Conservation (phyloP, 1,140 invertebrate genomes). For the Oncopeltus fasciatus region DNA sequence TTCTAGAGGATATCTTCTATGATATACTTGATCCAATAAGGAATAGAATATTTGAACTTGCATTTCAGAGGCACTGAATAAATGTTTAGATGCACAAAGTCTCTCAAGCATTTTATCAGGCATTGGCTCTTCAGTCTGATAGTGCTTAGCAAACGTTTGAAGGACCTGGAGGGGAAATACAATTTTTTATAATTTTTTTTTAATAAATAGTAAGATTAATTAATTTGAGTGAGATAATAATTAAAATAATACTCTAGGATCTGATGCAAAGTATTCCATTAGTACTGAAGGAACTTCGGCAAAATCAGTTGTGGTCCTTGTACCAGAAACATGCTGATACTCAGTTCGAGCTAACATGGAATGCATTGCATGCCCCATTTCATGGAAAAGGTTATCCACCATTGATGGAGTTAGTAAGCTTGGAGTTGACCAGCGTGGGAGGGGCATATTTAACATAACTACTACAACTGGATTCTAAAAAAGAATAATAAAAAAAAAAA, state of each 20-base stretch:
- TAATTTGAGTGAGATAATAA: background rate
- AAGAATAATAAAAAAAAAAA: background rate
- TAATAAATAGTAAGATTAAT: no score
- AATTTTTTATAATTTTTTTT: no score
- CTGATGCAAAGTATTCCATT: conserved; percentile 94
- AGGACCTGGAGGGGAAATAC: conserved; percentile 44
- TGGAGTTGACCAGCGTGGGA: conserved; percentile 56
- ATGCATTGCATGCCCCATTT: conserved; percentile 98
- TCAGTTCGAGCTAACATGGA: conserved; percentile 91
- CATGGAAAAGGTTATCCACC: conserved; percentile 95
- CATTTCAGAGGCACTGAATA: conserved; percentile 80
- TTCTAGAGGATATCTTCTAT: conserved; percentile 42
- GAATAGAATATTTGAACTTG: conserved; percentile 86
- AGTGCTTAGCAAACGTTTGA: conserved; percentile 76
- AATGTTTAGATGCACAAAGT: conserved; percentile 65
- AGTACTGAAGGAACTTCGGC: conserved; percentile 95
- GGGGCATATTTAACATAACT: conserved; percentile 74
- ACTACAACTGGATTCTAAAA: conserved; percentile 84
- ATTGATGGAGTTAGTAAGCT: conserved; percentile 66
- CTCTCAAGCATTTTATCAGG: conserved; percentile 58
- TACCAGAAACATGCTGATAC: conserved; percentile 95
- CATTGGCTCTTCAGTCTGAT: conserved; percentile 73
- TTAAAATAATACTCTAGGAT: conserved; percentile 52
- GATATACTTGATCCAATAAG: conserved; percentile 77
- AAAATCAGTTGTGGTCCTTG: conserved; percentile 91